A percentile compares a stretch with the other conserved stretches of the same genome.
Evolutionary conservation across 2,113 vertebrate genomes (phyloP).

Genomic region (Colinus virginianus): DNA sequence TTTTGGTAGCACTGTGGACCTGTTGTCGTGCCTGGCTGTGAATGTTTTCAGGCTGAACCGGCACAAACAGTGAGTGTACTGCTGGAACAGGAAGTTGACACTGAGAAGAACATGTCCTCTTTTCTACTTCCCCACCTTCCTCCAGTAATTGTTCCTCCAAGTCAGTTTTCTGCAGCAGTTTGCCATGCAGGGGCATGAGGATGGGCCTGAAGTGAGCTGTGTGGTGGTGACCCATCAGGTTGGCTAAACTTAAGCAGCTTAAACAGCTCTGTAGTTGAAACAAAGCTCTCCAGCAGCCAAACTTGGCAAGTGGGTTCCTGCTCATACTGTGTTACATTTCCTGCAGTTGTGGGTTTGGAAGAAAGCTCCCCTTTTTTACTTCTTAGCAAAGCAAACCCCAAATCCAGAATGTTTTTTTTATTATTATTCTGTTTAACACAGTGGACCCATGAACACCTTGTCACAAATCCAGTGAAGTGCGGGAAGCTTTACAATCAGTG

Average conservation of each 20-base stretch:
- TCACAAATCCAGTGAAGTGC: neutral
- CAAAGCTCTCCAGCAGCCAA: neutral
- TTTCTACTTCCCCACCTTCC: neutral
- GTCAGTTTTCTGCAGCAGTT: neutral
- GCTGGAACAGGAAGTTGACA: neutral
- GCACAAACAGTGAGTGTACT: neutral
- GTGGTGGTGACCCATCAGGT: neutral
- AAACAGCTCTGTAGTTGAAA: neutral
- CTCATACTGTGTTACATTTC: rapidly evolving
- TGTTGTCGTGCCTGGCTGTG: neutral
- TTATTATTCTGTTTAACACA: neutral
- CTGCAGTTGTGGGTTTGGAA: neutral
- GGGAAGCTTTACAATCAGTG: neutral
- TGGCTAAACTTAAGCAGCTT: neutral
- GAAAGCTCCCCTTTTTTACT: neutral
- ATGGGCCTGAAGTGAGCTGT: neutral
- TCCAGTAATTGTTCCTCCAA: neutral
- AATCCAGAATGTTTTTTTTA: neutral
- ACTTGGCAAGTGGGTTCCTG: neutral
- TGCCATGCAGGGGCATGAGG: neutral
- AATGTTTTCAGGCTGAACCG: neutral
- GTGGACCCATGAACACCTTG: neutral
- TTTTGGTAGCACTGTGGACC: neutral
- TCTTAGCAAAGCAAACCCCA: neutral
- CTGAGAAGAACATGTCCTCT: neutral